Percentiles rank a stretch among this genome's conserved stretches.
Evolutionary conservation across 1,140 invertebrate species (phyloP).

Genomic region (Chrysomallon squamiferum): DNA sequence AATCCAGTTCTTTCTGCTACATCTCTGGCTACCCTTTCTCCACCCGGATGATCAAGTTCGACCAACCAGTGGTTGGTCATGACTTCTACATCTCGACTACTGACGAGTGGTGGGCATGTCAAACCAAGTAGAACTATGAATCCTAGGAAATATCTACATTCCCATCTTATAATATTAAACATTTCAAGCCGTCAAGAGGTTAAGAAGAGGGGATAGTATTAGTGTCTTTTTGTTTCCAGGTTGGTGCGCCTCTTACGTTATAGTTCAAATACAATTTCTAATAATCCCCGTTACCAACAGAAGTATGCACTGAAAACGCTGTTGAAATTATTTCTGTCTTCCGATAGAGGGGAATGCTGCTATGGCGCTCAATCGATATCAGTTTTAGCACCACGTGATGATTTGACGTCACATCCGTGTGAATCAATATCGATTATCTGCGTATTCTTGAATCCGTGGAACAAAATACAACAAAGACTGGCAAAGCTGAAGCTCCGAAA

Average conservation of each 20-base stretch:
- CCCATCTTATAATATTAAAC: conserved; percentile 19
- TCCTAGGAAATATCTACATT: conserved; percentile 26
- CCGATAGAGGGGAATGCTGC: background rate
- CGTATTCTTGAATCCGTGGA: background rate
- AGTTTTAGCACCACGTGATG: conserved; percentile 13
- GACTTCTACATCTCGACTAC: conserved; percentile 28
- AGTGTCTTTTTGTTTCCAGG: too few species aligned
- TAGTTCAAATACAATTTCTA: too few species aligned
- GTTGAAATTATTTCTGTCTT: too few species aligned
- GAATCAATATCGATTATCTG: background rate
- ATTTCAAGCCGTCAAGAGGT: conserved; percentile 2
- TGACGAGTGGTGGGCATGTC: conserved; percentile 17
- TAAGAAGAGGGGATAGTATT: too few species aligned
- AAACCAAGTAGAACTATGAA: conserved; percentile 18
- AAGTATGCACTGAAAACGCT: too few species aligned
- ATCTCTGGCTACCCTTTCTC: conserved; percentile 30
- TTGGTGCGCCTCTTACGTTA: too few species aligned
- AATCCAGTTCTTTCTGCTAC: conserved; percentile 48
- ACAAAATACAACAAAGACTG: background rate
- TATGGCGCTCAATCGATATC: conserved; percentile 8
- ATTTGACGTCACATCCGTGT: conserved; percentile 16
- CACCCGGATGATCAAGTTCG: conserved; percentile 35
- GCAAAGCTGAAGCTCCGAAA: too few species aligned
- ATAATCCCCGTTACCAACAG: too few species aligned
- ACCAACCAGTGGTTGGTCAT: conserved; percentile 48